Evolutionary conservation across 2,797 vertebrate genomes (phyloP).

Genomic region (Microctenopoma stevenorrisi): DNA sequence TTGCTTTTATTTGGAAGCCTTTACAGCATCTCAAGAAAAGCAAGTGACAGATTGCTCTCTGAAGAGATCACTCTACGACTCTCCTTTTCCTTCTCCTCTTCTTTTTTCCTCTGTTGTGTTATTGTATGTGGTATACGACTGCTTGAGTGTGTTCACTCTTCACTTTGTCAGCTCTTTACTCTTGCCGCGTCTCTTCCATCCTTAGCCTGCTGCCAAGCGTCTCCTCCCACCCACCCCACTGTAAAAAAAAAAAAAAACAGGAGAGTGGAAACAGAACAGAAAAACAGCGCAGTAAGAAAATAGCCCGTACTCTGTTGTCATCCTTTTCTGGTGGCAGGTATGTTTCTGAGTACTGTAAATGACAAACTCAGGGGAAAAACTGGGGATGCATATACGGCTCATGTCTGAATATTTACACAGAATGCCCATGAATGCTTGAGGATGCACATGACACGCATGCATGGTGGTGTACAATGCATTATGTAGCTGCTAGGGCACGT

Average conservation of each 20-base stretch:
- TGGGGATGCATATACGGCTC: conserved; percentile 5
- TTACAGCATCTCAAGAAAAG: conserved; percentile 56
- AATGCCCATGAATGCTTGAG: conserved; percentile 18
- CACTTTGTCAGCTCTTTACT: conserved; percentile 74
- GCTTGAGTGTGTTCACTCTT: conserved; percentile 57
- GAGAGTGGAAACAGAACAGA: conserved; percentile 11
- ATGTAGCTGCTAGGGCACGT: conserved; percentile 54
- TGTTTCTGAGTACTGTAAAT: conserved; percentile 34
- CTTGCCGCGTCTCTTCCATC: conserved; percentile 52
- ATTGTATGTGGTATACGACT: conserved; percentile 58
- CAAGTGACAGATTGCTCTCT: conserved; percentile 77
- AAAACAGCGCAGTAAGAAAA: conserved; percentile 23
- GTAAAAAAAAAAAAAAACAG: conserved; percentile 13
- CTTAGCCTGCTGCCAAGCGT: conserved; percentile 57
- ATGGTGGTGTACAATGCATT: conserved; percentile 43
- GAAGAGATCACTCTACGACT: conserved; percentile 70
- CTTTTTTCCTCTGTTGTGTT: conserved; percentile 72
- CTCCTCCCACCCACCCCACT: conserved; percentile 15
- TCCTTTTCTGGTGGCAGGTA: conserved; percentile 14
- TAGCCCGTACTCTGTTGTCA: conserved; percentile 11
- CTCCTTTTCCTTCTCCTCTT: conserved; percentile 61
- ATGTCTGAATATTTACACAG: conserved; percentile 22
- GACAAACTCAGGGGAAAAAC: neutral
- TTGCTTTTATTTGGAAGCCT: conserved; percentile 65
- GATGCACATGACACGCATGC: conserved; percentile 12